Percentiles rank a stretch among this genome's conserved stretches.
phyloP scores from a whole-genome alignment of 1,140 invertebrate species.

The Arion vulgaris region DNA sequence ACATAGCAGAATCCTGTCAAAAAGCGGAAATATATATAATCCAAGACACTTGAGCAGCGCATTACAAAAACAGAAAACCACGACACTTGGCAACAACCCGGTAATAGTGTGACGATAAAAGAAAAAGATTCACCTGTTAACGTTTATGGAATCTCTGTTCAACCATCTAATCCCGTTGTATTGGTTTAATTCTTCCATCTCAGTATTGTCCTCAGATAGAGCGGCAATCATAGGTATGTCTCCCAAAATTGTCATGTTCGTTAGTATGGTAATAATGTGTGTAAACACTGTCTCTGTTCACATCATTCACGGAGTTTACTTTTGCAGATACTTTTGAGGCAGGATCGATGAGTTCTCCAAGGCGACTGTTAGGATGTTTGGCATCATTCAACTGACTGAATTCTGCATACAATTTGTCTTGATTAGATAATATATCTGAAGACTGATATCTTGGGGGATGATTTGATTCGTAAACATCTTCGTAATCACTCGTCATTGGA shows the following conservation, averaged over 20 bases:
- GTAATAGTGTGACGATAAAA: too few relatives aligned
- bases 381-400: not conserved
- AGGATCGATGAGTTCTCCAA: not conserved
- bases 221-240: constrained; percentile 18
- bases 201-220: not conserved
- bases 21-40: too few relatives aligned
- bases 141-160: too few relatives aligned
- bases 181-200: not conserved
- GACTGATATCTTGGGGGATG: not conserved
- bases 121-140: too few relatives aligned
- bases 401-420: not conserved
- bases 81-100: too few relatives aligned
- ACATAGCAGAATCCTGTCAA: too few relatives aligned
- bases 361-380: not conserved
- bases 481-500: too few relatives aligned
- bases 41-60: too few relatives aligned
- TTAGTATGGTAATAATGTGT: constrained; percentile 45
- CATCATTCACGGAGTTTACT: constrained; percentile 13
- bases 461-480: not conserved
- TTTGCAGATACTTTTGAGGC: not conserved
- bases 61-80: too few relatives aligned
- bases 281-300: constrained; percentile 39
- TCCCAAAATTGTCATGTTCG: constrained; percentile 24
- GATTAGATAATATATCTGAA: not conserved
- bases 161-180: not conserved